These are phyloP conservation scores for Caenorhabditis briggsae DNA, from an alignment of 1,140 invertebrate genomes.

Conservation along the genomic window DNA sequence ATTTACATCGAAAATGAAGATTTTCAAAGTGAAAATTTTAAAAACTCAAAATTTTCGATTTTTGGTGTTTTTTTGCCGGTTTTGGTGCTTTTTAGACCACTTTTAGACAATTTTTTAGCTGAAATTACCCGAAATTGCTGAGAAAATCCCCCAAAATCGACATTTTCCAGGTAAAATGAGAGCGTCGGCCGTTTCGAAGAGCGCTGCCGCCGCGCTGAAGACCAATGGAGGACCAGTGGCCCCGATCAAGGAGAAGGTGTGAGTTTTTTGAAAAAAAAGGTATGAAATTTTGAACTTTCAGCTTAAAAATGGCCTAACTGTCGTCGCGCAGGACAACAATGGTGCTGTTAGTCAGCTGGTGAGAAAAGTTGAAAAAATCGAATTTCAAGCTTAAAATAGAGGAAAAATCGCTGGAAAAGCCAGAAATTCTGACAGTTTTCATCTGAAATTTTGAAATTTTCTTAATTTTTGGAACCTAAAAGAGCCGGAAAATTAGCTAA, in stretches of 20 bases:
- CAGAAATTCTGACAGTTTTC: too few species aligned
- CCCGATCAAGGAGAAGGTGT: not conserved
- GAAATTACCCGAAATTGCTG: too few species aligned
- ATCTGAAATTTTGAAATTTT: too few species aligned
- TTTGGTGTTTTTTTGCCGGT: too few species aligned
- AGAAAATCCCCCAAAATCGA: not conserved
- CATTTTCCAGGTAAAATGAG: conserved; percentile 33
- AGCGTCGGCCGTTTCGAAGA: not conserved
- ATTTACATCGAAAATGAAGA: too few species aligned
- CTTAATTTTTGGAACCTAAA: too few species aligned
- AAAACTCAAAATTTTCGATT: too few species aligned
- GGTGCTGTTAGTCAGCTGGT: conserved; percentile 72
- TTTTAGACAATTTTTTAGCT: too few species aligned
- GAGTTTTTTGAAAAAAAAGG: not conserved
- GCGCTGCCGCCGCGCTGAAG: not conserved
- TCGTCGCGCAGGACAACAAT: conserved; percentile 65
- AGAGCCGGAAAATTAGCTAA: too few species aligned
- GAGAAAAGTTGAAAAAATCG: not conserved
- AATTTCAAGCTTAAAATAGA: not conserved
- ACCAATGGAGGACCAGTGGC: not conserved
- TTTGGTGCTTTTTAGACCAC: too few species aligned
- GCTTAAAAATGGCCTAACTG: conserved; percentile 48
- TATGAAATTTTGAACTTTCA: not conserved
- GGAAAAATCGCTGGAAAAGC: too few species aligned
- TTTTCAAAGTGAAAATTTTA: too few species aligned